phyloP scores from a whole-genome alignment of 2,113 vertebrate species.

The Lampris incognitus region DNA sequence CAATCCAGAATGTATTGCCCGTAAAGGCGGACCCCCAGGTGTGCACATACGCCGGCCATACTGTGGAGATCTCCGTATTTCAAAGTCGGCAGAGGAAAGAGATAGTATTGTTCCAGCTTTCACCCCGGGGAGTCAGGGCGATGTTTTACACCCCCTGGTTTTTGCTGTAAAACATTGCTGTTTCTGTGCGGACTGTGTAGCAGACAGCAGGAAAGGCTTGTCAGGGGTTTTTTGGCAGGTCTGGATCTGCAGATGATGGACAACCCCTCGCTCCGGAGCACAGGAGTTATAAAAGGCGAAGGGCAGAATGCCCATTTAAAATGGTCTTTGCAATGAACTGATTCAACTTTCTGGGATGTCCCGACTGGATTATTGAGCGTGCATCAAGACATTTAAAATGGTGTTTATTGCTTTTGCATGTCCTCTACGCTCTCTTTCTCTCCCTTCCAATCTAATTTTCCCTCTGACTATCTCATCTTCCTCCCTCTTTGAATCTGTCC shows the following conservation, averaged over 20 bases:
- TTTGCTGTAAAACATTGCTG: slow-evolving; percentile 73
- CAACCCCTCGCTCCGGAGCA: slow-evolving; percentile 47
- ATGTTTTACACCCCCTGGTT: slow-evolving; percentile 74
- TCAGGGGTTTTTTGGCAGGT: slow-evolving; percentile 68
- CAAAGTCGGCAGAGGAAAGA: slow-evolving; percentile 57
- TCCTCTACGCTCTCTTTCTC: slow-evolving; percentile 21
- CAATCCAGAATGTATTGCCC: slow-evolving; percentile 54
- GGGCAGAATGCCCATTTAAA: slow-evolving; percentile 49
- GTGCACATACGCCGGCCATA: slow-evolving; percentile 23
- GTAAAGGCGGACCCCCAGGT: slow-evolving; percentile 56
- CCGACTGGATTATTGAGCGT: no score
- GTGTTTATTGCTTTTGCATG: slow-evolving; percentile 68
- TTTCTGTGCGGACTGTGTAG: slow-evolving; percentile 57
- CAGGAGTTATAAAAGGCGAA: slow-evolving; percentile 65
- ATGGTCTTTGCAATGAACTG: slow-evolving; percentile 40
- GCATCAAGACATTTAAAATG: slow-evolving; percentile 35
- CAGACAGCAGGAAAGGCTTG: slow-evolving; percentile 69
- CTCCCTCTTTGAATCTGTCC: neutral
- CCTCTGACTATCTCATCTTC: neutral
- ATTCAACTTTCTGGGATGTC: no score
- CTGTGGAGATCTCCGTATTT: slow-evolving; percentile 46
- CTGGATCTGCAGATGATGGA: slow-evolving; percentile 67
- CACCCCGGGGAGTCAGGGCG: slow-evolving; percentile 43
- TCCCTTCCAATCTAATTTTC: neutral
- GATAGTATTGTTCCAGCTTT: slow-evolving; percentile 57